A percentile compares a stretch with the other conserved stretches of the same genome.
Conservation (phyloP, 2,797 vertebrate species). For the Falco novaeseelandiae region DNA sequence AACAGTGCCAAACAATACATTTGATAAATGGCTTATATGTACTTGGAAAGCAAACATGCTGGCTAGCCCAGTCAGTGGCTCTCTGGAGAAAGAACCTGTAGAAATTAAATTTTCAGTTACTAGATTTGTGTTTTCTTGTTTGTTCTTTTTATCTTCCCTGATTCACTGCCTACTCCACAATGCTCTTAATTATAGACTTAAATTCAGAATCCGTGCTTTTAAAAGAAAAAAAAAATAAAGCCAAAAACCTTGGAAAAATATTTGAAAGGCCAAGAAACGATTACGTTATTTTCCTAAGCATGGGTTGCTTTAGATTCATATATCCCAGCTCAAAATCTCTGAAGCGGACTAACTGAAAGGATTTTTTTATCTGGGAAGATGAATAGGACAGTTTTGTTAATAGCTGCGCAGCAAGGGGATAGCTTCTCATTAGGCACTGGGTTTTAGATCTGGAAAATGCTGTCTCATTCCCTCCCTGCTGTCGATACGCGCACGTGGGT, state of each 20-base stretch:
- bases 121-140: background rate
- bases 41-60: background rate
- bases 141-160: background rate
- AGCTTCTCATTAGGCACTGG: background rate
- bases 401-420: background rate
- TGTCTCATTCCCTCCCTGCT: background rate
- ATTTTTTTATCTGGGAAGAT: background rate
- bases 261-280: background rate
- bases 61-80: background rate
- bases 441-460: conserved; percentile 6
- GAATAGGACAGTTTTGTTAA: background rate
- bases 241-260: background rate
- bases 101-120: background rate
- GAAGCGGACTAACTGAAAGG: background rate
- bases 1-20: background rate
- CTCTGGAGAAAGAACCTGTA: background rate
- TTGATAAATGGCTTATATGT: background rate
- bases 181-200: background rate
- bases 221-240: background rate
- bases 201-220: background rate
- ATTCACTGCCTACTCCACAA: background rate
- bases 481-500: rapidly evolving
- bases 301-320: background rate
- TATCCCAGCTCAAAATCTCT: background rate
- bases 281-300: background rate